Evolutionary conservation across 2,113 vertebrate genomes (phyloP), one percentile per base, ranked within the genome.

Genomic region (Nothoprocta pentlandii): DNA sequence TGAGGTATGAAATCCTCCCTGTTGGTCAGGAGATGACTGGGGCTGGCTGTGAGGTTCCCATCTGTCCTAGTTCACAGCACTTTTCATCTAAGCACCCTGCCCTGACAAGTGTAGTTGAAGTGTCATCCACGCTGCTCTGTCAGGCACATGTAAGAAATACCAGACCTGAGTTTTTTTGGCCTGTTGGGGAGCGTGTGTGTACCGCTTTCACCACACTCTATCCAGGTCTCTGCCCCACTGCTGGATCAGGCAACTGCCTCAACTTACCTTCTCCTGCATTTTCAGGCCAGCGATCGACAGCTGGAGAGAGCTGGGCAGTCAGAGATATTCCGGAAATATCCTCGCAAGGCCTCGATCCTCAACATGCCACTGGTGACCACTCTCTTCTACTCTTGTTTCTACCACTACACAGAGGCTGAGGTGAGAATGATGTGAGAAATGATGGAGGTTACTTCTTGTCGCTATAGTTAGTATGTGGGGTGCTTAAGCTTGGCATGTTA

Each of bases 351-450:
- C 9, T 99, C 99, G 9, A 99, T 99, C 83, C 98, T 99, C 86
- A 98, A 99, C 96, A 99, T 99, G 99, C 99, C 99, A 1, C 97
- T 99, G 63, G 98, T 99, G 97, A 99, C 99, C 3, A 99, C 99
- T 0, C 97, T 99, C 19, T 99, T 99, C 96, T 99, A 99, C 95
- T 98, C 98, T 96, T 99, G 99, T 94, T 98, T 99, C 93, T 99
- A 99, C 97, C 99, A 99, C 96, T 99, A 99, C 92, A 97, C 96
- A 10, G 98, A 99, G 78, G 90, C 98, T 23, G 98, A 99, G 97
- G 98, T 98, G 93, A 85, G 96, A 17, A 19, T 67, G 77, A 28
- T 23, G 25, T 47, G 34, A 47, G 25, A 75, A 49, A 68, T 46
- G 10, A 58, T 61, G 46, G 80, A 12, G 53, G 30, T 75, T 80